Evolutionary conservation across 2,888 invertebrate genomes (phyloP).

Genomic region (Drosophila bunnanda): DNA sequence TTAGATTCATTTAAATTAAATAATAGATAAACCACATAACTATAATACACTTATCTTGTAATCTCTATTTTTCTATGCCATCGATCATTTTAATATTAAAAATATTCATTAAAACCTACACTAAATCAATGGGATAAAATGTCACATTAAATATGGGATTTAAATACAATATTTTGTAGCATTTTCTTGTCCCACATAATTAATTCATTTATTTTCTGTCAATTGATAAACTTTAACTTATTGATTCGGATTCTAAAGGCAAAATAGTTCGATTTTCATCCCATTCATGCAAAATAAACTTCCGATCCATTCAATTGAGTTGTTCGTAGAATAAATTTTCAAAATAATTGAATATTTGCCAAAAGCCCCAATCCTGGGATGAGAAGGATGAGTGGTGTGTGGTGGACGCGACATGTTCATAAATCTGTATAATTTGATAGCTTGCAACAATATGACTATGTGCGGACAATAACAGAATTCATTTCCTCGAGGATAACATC

Average conservation of each 20-base stretch:
- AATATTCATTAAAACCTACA: not conserved
- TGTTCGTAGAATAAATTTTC: constrained; percentile 50
- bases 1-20: not conserved
- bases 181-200: not conserved
- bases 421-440: constrained; percentile 30
- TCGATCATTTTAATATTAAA: not conserved
- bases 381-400: not conserved
- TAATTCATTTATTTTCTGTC: not conserved
- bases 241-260: not conserved
- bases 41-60: not conserved
- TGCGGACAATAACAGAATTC: constrained; percentile 42
- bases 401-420: constrained; percentile 16
- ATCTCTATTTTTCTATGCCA: not conserved
- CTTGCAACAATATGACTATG: constrained; percentile 40
- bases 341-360: constrained; percentile 60
- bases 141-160: too few relatives aligned
- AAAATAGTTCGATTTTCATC: constrained; percentile 24
- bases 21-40: not conserved
- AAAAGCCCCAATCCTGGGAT: constrained; percentile 27
- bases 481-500: constrained; percentile 74
- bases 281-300: constrained; percentile 53
- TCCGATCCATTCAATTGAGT: constrained; percentile 47
- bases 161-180: not conserved
- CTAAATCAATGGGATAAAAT: too few relatives aligned
- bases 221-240: not conserved